Percentiles rank a stretch among this genome's conserved stretches.
phyloP scores from a whole-genome alignment of 2,888 invertebrate genomes.

The Pachydiplax longipennis region DNA sequence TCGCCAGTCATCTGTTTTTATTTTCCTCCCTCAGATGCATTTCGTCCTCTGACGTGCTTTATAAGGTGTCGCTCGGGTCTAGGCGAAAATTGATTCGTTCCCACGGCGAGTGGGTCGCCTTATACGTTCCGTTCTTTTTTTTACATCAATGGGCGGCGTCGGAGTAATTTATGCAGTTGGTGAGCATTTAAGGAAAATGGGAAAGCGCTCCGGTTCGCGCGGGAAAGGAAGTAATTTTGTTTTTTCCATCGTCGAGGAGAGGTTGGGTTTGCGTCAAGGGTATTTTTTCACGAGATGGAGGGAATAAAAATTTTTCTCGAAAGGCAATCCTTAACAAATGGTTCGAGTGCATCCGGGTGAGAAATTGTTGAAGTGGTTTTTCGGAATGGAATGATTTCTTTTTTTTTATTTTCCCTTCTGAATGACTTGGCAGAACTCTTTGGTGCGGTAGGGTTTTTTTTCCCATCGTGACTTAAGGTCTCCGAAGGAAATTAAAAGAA shows the following conservation, averaged over 20 bases:
- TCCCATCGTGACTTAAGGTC: background rate
- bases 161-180: background rate
- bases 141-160: background rate
- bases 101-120: background rate
- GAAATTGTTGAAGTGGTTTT: conserved; percentile 32
- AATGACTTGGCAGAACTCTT: conserved; percentile 28
- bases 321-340: conserved; percentile 19
- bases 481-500: background rate
- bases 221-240: background rate
- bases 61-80: no score
- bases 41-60: no score
- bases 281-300: background rate
- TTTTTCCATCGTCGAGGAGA: background rate
- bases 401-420: background rate
- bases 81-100: no score
- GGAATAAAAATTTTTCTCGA: background rate
- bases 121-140: background rate
- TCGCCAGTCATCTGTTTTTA: background rate
- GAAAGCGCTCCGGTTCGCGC: background rate
- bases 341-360: conserved; percentile 20
- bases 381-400: conserved; percentile 5
- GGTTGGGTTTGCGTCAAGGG: background rate
- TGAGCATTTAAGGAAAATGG: background rate
- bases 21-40: no score
- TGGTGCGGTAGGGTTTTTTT: background rate